Evolutionary conservation across 2,797 vertebrate species (phyloP), one percentile per base, ranked within the genome.

Genomic region (Urosaurus nigricauda): DNA sequence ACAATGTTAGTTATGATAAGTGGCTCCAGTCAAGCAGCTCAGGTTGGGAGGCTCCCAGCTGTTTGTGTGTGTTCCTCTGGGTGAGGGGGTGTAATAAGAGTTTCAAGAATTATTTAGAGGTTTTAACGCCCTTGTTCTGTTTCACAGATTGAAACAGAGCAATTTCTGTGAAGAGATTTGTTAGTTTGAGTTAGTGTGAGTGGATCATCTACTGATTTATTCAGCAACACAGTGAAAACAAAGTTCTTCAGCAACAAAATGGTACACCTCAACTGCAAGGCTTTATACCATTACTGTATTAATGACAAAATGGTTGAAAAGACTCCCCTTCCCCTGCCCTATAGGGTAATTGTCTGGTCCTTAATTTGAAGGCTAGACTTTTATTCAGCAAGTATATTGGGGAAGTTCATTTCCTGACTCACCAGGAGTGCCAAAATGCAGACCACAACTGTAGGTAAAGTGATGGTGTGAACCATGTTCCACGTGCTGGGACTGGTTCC

Each of bases 71-170:
- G 37, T 37, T 92, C 83, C 47, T 89, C 9, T 11, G 47, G 87
- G 63, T 35, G 19, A 86, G 56, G 78, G 60, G 35, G 26, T 71
- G 35, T 89, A 81, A 19, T 68, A 77, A 88, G 60, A 51, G 37
- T 87, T 92, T 93, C 17, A 78, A 32, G 84, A 93, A 74, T 80
- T 86, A 88, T 65, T 71, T 63, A 79, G 26, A 77, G 87, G 24
- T 1, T 84, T 93, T 87, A 80, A 37, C 8, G 37, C 40, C 86
- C 80, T 79, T 90, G 35, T 71, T 85, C 35, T 86, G 37, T 47
- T 93, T 91, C 40, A 65, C 47, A 47, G 63, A 53, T 84, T 77
- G 92, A 79, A 68, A 35, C 26, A 70, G 9, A 74, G 29, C 71
- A 68, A 32, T 68, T 93, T 88, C 68, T 74, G 58, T 74, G 32